Percentiles rank a stretch among this genome's conserved stretches.
Conservation (phyloP, 2,888 invertebrate species). For the Orthonychiurus folsomi region DNA sequence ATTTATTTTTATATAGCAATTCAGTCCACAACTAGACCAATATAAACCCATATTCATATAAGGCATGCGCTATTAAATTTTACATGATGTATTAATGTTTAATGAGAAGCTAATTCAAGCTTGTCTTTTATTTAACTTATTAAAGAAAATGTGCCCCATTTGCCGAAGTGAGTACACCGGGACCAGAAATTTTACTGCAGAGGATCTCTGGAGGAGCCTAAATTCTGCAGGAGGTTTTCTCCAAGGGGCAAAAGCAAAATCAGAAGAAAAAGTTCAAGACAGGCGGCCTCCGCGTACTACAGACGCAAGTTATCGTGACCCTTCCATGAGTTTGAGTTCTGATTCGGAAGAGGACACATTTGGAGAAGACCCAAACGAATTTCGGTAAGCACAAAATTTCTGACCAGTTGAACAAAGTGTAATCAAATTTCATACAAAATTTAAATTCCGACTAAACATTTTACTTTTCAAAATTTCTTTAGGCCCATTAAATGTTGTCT, state of each 20-base stretch:
- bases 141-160: neutral
- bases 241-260: neutral
- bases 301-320: no score
- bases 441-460: no score
- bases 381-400: neutral
- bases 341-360: neutral
- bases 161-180: neutral
- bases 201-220: neutral
- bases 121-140: no score
- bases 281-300: neutral
- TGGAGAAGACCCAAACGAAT: neutral
- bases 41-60: no score
- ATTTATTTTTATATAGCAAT: no score
- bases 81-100: no score
- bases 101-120: no score
- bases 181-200: neutral
- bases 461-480: neutral
- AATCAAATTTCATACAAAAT: neutral
- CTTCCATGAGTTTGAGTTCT: no score
- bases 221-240: no score
- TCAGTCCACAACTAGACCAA: no score
- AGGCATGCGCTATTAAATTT: no score
- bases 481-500: neutral
- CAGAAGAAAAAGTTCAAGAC: neutral
- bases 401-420: neutral